phyloP scores from a whole-genome alignment of 2,888 invertebrate species.

The Spodoptera picta region DNA sequence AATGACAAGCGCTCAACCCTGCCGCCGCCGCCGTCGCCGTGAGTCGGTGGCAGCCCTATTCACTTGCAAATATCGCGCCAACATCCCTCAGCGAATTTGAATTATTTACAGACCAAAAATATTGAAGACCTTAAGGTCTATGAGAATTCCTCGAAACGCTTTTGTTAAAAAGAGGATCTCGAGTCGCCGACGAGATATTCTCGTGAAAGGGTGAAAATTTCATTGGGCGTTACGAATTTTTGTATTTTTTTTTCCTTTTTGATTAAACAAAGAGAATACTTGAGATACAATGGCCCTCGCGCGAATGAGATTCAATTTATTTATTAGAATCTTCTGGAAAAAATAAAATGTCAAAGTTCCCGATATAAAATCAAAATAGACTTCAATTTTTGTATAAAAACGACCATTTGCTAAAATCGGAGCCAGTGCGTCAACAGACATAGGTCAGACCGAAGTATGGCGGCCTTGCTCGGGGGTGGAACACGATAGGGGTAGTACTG shows the following conservation, averaged over 20 bases:
- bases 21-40: constrained; percentile 1
- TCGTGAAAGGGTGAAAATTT: constrained; percentile 35
- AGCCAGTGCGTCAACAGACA: too few relatives aligned
- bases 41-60: constrained; percentile 24
- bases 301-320: constrained; percentile 37
- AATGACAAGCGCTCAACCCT: constrained; percentile 20
- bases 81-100: constrained; percentile 37
- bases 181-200: constrained; percentile 24
- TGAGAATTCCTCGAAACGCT: constrained; percentile 31
- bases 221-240: constrained; percentile 14
- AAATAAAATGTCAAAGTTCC: constrained; percentile 1
- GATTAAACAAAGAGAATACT: constrained; percentile 29
- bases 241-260: constrained; percentile 30
- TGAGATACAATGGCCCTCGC: constrained; percentile 22
- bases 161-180: constrained; percentile 24
- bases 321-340: constrained; percentile 22
- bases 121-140: constrained; percentile 40
- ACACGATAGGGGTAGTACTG: too few relatives aligned
- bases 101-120: constrained; percentile 55
- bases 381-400: neutral
- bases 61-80: constrained; percentile 50
- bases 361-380: constrained; percentile 16
- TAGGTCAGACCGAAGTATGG: too few relatives aligned
- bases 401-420: too few relatives aligned
- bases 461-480: too few relatives aligned